A percentile compares a stretch with the other conserved stretches of the same genome.
Evolutionary conservation across 2,888 invertebrate genomes (phyloP).

Genomic region (Venusia cambrica): DNA sequence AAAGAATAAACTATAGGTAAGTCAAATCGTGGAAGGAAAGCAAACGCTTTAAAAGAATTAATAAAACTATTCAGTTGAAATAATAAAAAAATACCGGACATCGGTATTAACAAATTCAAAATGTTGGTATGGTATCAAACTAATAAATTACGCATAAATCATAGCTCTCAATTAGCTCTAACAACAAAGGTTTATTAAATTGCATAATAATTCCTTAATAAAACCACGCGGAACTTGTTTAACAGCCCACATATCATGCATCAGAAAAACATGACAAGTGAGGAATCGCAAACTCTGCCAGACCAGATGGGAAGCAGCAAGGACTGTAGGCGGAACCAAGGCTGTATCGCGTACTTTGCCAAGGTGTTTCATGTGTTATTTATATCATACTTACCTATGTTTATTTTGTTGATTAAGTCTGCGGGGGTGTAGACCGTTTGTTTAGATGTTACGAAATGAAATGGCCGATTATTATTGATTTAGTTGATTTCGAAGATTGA

Average conservation of each 20-base stretch:
- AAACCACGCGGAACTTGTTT: slow-evolving; percentile 31
- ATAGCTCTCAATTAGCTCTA: slow-evolving; percentile 5
- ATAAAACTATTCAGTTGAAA: too few species aligned
- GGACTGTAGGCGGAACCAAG: slow-evolving; percentile 41
- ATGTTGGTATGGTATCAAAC: background rate
- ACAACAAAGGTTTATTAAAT: slow-evolving; percentile 21
- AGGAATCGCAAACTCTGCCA: slow-evolving; percentile 4
- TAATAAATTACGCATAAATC: slow-evolving; percentile 5
- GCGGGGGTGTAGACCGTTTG: slow-evolving; percentile 34
- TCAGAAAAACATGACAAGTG: slow-evolving; percentile 22
- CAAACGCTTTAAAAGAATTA: too few species aligned
- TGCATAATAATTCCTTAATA: slow-evolving; percentile 21
- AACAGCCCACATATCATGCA: slow-evolving; percentile 19
- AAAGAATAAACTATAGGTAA: too few species aligned
- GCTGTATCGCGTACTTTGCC: slow-evolving; percentile 41
- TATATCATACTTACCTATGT: slow-evolving; percentile 38
- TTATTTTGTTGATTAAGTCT: slow-evolving; percentile 33
- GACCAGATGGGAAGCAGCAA: slow-evolving; percentile 43
- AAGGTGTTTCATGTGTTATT: slow-evolving; percentile 44
- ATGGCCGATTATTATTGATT: slow-evolving; percentile 9
- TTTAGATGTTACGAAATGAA: slow-evolving; percentile 19
- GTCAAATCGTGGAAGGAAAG: too few species aligned
- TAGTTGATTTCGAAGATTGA: slow-evolving; percentile 8
- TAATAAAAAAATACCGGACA: too few species aligned
- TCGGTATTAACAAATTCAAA: too few species aligned